phyloP scores from a whole-genome alignment of 2,797 vertebrate genomes.

The Phoeniculus purpureus region DNA sequence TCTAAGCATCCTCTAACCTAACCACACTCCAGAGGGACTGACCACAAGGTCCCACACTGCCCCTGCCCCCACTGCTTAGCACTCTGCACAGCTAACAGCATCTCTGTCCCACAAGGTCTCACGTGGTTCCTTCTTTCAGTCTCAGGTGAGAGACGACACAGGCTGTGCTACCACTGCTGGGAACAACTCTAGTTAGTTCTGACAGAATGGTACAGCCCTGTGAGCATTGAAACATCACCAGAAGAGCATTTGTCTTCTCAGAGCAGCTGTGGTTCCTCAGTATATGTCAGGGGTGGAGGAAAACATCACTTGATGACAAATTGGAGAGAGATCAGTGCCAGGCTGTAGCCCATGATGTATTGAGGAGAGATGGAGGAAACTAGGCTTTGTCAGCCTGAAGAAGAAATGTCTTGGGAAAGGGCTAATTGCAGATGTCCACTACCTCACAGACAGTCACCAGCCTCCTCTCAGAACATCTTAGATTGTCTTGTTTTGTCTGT shows the following conservation, averaged over 20 bases:
- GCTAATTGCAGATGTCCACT: background rate
- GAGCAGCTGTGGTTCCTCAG: background rate
- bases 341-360: background rate
- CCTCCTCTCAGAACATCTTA: background rate
- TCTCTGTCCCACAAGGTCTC: fast-evolving
- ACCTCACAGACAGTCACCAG: background rate
- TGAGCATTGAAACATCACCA: background rate
- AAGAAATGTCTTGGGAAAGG: background rate
- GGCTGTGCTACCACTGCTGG: fast-evolving
- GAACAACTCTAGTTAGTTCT: background rate
- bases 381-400: background rate
- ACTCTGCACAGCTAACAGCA: background rate
- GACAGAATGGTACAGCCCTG: background rate
- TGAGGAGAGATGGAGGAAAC: background rate
- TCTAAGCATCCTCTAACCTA: background rate
- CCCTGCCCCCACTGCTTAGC: fast-evolving
- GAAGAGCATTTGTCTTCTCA: background rate
- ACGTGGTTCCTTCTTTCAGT: background rate
- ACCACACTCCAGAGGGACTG: background rate
- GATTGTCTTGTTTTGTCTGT: background rate
- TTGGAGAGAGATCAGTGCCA: background rate
- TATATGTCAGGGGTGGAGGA: background rate
- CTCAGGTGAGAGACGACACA: background rate
- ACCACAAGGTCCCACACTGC: background rate
- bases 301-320: background rate